These are phyloP conservation scores for Stegodyphus mimosarum DNA, from an alignment of 1,140 invertebrate genomes.

Conservation along the genomic window DNA sequence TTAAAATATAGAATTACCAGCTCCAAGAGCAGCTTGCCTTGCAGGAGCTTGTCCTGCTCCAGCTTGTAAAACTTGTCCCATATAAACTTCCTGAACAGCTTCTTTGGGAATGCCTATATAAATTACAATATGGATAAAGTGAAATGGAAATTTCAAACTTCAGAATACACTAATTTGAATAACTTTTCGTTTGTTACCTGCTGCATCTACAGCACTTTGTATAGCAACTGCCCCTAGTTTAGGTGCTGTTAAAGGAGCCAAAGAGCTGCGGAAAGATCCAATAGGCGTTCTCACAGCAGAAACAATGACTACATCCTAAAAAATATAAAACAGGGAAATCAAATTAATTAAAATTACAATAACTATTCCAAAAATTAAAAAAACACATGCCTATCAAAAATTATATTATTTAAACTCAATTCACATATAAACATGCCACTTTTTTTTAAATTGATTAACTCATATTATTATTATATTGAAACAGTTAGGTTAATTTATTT, in stretches of 20 bases:
- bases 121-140: not conserved
- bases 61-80: constrained; percentile 73
- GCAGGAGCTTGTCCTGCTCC: constrained; percentile 71
- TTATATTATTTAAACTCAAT: not conserved
- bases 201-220: constrained; percentile 83
- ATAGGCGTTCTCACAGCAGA: constrained; percentile 95
- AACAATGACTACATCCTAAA: constrained; percentile 87
- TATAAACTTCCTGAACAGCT: constrained; percentile 71
- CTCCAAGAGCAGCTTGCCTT: constrained; percentile 72
- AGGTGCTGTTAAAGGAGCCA: constrained; percentile 85
- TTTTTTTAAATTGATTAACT: not conserved
- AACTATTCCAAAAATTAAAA: too few relatives aligned
- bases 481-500: too few relatives aligned
- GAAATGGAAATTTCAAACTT: too few relatives aligned
- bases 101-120: constrained; percentile 63
- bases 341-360: not conserved
- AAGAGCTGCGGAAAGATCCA: constrained; percentile 86
- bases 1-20: constrained; percentile 64
- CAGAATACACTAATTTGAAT: not conserved
- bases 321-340: not conserved
- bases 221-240: constrained; percentile 89
- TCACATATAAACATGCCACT: not conserved
- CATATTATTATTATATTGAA: too few relatives aligned
- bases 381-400: too few relatives aligned
- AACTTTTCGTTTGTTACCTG: constrained; percentile 72